Conservation (phyloP, 2,888 invertebrate genomes). For the Seira musarum region DNA sequence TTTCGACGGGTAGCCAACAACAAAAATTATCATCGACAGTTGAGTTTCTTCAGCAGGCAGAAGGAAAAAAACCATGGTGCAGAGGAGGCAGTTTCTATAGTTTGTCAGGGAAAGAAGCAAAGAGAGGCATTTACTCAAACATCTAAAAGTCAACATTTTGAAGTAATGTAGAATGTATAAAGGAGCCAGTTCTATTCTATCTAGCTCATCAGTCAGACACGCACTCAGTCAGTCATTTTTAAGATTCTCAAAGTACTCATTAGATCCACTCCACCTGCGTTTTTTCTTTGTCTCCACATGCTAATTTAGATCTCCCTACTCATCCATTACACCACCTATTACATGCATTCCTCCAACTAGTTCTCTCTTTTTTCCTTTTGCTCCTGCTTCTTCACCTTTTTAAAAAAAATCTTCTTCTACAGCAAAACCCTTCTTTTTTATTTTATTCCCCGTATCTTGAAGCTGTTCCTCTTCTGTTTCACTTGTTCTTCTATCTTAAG, state of each 20-base stretch:
- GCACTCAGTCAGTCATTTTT: conserved; percentile 58
- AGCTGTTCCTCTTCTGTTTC: not conserved
- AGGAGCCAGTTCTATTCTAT: conserved; percentile 55
- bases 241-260: conserved; percentile 64
- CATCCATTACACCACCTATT: conserved; percentile 63
- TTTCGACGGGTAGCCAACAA: not conserved
- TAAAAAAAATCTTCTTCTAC: not conserved
- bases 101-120: not conserved
- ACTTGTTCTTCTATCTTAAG: too few species aligned
- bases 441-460: not conserved
- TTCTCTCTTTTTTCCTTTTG: conserved; percentile 37
- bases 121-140: not conserved
- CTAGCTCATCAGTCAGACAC: conserved; percentile 62
- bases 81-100: not conserved
- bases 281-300: conserved; percentile 63
- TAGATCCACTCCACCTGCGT: conserved; percentile 65
- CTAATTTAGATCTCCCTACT: conserved; percentile 65
- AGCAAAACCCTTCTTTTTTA: not conserved
- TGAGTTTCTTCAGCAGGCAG: not conserved
- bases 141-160: not conserved
- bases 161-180: conserved; percentile 34
- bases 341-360: conserved; percentile 64
- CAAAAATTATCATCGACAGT: not conserved
- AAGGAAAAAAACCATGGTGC: not conserved
- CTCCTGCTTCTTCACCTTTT: not conserved